These are phyloP conservation scores for Steromphala cineraria DNA, from an alignment of 2,888 invertebrate genomes.

Conservation along the genomic window DNA sequence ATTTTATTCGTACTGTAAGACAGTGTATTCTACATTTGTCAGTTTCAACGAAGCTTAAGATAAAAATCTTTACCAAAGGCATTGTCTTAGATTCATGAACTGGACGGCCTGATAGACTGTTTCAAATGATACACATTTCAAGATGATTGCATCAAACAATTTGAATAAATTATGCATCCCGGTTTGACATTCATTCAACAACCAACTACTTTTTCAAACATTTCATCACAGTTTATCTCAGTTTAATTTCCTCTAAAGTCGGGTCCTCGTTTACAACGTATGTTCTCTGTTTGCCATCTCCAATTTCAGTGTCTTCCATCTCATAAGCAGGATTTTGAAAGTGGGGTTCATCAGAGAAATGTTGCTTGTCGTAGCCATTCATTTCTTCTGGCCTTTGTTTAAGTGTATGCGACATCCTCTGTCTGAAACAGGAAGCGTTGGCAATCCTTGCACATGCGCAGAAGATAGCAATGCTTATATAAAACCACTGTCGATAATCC, in stretches of 20 bases:
- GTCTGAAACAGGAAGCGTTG: constrained; percentile 27
- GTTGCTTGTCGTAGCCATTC: constrained; percentile 38
- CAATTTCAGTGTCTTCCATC: constrained; percentile 30
- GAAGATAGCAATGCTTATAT: background rate
- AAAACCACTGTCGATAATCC: too few species aligned
- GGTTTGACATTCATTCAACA: too few species aligned
- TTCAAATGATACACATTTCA: too few species aligned
- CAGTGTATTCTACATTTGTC: too few species aligned
- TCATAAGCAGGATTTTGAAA: constrained; percentile 38
- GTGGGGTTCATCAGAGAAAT: constrained; percentile 38
- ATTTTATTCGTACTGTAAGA: too few species aligned
- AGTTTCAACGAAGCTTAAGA: too few species aligned
- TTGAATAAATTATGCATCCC: too few species aligned
- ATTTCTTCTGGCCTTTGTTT: constrained; percentile 33
- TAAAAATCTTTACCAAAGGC: too few species aligned
- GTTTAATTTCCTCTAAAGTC: background rate
- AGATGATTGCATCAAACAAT: too few species aligned
- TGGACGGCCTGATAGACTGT: too few species aligned
- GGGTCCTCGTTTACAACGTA: constrained; percentile 29
- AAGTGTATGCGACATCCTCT: constrained; percentile 28
- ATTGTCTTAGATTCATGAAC: too few species aligned
- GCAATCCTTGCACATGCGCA: background rate
- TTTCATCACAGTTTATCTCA: background rate
- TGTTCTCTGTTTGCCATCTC: constrained; percentile 23
- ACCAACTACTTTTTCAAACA: too few species aligned